A percentile compares a stretch with the other conserved stretches of the same genome.
Evolutionary conservation across 2,113 vertebrate species (phyloP).

Genomic region (Carettochelys insculpta): DNA sequence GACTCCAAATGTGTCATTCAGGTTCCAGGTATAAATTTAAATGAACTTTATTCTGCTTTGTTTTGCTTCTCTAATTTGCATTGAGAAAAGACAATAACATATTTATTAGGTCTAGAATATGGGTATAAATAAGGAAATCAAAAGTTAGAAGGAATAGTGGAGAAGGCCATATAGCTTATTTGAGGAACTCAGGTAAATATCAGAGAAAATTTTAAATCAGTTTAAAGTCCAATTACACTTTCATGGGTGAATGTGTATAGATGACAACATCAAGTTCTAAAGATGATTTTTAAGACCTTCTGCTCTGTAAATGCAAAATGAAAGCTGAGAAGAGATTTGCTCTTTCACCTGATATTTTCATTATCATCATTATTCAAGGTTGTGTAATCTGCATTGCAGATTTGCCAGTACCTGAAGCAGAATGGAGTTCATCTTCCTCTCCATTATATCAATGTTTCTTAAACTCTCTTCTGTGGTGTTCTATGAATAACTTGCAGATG

Average conservation of each 20-base stretch:
- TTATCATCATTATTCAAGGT: slow-evolving; percentile 1
- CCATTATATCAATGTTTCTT: too few relatives aligned
- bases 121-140: background rate
- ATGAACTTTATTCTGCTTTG: background rate
- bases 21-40: slow-evolving; percentile 27
- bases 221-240: slow-evolving; percentile 34
- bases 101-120: slow-evolving; percentile 21
- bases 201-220: slow-evolving; percentile 10
- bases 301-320: slow-evolving; percentile 5
- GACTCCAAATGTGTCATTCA: slow-evolving; percentile 24
- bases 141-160: background rate
- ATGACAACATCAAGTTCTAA: slow-evolving; percentile 38
- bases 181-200: slow-evolving; percentile 23
- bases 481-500: too few relatives aligned
- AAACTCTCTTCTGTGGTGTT: too few relatives aligned
- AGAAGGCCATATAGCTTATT: background rate
- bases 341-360: slow-evolving; percentile 19
- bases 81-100: slow-evolving; percentile 16
- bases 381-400: background rate
- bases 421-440: background rate
- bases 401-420: background rate
- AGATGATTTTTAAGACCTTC: slow-evolving; percentile 13
- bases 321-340: slow-evolving; percentile 15
- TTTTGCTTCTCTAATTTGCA: slow-evolving; percentile 9
- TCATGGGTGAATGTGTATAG: background rate